These are phyloP conservation scores for Synergus itoensis DNA, from an alignment of 2,888 invertebrate genomes.

Conservation along the genomic window DNA sequence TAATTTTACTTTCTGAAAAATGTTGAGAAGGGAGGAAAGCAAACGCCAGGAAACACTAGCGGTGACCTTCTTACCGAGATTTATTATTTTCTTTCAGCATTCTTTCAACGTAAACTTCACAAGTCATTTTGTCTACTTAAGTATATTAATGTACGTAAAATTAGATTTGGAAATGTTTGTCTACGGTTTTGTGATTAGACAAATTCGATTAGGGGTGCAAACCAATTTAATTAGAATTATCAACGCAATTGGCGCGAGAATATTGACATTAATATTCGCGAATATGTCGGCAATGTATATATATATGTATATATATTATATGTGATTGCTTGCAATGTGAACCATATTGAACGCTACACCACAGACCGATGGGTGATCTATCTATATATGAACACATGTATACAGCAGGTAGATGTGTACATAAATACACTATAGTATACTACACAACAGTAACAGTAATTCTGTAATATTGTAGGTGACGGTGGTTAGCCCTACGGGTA, in stretches of 20 bases:
- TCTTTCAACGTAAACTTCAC: neutral
- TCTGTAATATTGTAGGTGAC: conserved; percentile 68
- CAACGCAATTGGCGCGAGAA: conserved; percentile 67
- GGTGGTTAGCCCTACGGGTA: conserved; percentile 67
- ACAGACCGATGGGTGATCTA: conserved; percentile 55
- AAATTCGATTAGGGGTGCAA: conserved; percentile 51
- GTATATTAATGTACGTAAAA: neutral
- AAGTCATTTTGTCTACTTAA: neutral
- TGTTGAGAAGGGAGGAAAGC: neutral
- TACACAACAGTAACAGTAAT: conserved; percentile 53
- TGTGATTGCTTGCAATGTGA: conserved; percentile 57
- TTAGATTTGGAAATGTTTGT: too few relatives aligned
- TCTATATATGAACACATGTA: neutral
- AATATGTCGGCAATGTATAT: conserved; percentile 49
- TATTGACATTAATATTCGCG: conserved; percentile 68
- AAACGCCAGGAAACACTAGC: neutral
- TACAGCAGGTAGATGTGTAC: conserved; percentile 3
- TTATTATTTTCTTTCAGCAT: neutral
- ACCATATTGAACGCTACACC: conserved; percentile 59
- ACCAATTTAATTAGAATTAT: conserved; percentile 69
- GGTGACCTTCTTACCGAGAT: neutral
- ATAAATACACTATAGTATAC: neutral
- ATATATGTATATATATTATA: conserved; percentile 43
- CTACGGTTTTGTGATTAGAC: neutral
- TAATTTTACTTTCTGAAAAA: neutral